Base-by-base conservation (phyloP, 2,113 vertebrate genomes). In the Rhabdornis inornatus region DNA sequence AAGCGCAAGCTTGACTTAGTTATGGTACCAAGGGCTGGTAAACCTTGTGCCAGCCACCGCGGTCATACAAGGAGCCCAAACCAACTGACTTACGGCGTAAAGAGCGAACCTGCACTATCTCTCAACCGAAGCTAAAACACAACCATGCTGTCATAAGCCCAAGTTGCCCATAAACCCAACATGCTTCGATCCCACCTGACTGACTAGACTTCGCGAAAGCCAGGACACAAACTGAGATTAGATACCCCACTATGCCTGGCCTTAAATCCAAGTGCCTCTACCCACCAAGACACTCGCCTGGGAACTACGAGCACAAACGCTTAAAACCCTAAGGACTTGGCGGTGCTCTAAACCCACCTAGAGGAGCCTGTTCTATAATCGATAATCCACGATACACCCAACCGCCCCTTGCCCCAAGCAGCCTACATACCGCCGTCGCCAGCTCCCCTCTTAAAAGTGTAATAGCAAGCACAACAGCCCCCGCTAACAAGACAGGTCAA, bases 251-350 rank as follows among this genome's bases (percentile, higher is more conserved):
- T 70, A 70, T 81, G 40, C 59, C 19, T 24, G 24, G 40, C 33
- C 42, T 12, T 96, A 94, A n/a, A n/a, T n/a, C n/a, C n/a, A n/a
- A n/a, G n/a, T n/a, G n/a, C n/a, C n/a, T n/a, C n/a, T n/a, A n/a
- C n/a, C n/a, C n/a, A n/a, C n/a, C n/a, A n/a, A n/a, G n/a, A n/a
- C n/a, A n/a, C n/a, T n/a, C n/a, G n/a, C n/a, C n/a, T n/a, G n/a
- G n/a, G n/a, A 79, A 92, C 33, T 90, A 94, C 52, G 40, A 80
- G 64, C 87, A 13, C 30, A 64, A 52, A 79, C 53, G 16, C 44
- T 90, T 94, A 82, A 94, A 97, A 85, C 65, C 55, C 53, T 92
- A 94, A 95, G 42, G 71, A 89, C 71, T 80, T 93, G 76, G 22
- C n/a, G 27, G 52, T 85, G 31, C 2, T 23, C 37, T 31, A 92